A percentile compares a stretch with the other conserved stretches of the same genome.
phyloP scores from a whole-genome alignment of 2,797 vertebrate genomes.

The Spheniscus humboldti region DNA sequence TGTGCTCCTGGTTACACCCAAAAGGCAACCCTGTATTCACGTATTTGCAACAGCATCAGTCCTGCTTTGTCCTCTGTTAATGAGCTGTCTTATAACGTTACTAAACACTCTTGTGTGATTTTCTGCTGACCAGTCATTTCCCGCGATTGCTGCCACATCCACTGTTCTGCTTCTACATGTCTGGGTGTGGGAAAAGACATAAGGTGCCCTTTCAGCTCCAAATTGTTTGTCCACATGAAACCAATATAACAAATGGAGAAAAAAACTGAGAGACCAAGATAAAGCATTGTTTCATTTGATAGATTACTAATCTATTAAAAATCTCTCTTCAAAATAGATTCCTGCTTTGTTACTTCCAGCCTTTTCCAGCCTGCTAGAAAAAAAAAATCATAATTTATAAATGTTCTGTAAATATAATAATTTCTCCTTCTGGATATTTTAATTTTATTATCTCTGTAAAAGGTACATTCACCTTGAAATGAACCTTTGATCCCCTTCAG shows the following conservation, averaged over 20 bases:
- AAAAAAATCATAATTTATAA: background rate
- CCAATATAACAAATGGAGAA: background rate
- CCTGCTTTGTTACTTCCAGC: background rate
- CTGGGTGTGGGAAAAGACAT: background rate
- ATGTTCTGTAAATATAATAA: background rate
- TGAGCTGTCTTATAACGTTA: constrained; percentile 26
- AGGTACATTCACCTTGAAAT: background rate
- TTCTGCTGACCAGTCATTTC: constrained; percentile 31
- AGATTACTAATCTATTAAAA: background rate
- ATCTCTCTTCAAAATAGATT: background rate
- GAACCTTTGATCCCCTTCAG: background rate
- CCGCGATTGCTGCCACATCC: background rate
- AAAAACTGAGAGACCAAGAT: background rate
- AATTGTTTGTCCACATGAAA: background rate
- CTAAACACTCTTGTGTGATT: background rate
- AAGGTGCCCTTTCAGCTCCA: constrained; percentile 2
- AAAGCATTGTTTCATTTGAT: background rate
- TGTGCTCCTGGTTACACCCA: background rate
- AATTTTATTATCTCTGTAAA: background rate
- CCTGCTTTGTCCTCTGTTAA: constrained; percentile 25
- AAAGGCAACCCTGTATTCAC: background rate
- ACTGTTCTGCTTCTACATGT: background rate
- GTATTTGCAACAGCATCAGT: background rate
- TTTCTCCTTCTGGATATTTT: background rate
- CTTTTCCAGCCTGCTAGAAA: background rate